Base-by-base conservation (phyloP, 2,113 vertebrate species). In the Leptobrachium ailaonicum region DNA sequence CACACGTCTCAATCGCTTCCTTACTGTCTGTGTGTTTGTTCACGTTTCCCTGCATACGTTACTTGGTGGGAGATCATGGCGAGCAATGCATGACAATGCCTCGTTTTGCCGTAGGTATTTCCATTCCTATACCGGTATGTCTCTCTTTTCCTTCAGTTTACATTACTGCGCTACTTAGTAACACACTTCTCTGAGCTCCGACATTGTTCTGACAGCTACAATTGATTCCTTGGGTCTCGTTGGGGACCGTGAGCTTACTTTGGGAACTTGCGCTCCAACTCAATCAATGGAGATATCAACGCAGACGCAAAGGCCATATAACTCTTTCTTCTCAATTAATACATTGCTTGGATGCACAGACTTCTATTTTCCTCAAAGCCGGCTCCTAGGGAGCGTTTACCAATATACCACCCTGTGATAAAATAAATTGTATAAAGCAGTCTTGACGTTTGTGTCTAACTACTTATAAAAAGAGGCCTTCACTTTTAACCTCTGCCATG, bases 261-360 rank as follows among this genome's bases (percentile, higher is more conserved):
- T 54, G 50, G 47, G 47, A 72, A 72, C 20, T 7, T 72, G 20
- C 41, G 9, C 32, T 72, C 50, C 70, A 72, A 5, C 2, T 45
- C 50, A 54, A 56, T 72, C 70, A 72, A 72, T 72, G 32, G 50
- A 45, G 42, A 43, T 47, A 45, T 3, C 40, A 54, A 72, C 47
- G 3, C 8, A 72, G 7, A 54, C 20, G 11, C 70, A 72, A 20
- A 54, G n/a, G 70, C 40, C 47, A 41, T 32, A n/a, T 56, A 12
- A 8, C 12, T 72, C 14, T 56, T 20, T 7, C n/a, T 50, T 47
- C 45, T 32, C 68, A 71, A 43, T 50, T 50, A 71, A 71, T 32
- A 47, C 14, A 44, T 2, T 13, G 41, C 41, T 69, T 6, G 13
- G 42, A 69, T 60, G 11, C 20, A 64, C 62, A 64, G 6, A 40